Evolutionary conservation across 1,140 invertebrate species (phyloP), one percentile per base, ranked within the genome.

Genomic region (Drosophila ananassae): DNA sequence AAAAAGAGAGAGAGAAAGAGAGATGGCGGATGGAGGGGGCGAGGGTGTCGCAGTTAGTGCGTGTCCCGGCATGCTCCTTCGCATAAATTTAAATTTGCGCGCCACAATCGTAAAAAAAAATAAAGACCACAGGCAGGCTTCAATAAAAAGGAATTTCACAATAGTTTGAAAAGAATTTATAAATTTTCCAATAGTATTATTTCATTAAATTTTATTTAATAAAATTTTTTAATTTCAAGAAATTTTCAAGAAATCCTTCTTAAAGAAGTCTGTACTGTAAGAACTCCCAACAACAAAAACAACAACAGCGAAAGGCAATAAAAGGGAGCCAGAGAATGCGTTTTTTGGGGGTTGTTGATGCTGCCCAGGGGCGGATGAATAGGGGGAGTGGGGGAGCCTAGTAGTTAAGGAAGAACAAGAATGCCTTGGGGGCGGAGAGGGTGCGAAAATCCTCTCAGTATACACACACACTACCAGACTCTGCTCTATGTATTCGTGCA

Each of bases 31-130:
- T 17, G 17, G 24, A 34, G 17, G 41, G 39, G 32, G 41, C 13
- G 10, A 30, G 63, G 64, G 71, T 57, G 72, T 52, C 79, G 66
- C 63, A 56, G 73, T 84, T 84, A 84, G 81, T 84, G 78, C 66
- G 72, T 67, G 60, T 47, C 59, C 58, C 55, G 79, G 67, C 60
- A 84, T 50, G 60, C 79, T 44, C 10, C 12, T 41, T 84, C 80
- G 55, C 77, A 85, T 85, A 85, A 87, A 85, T 85, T 85, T 87
- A 78, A 85, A 85, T 87, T 85, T 87, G 55, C 77, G 79, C 79
- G 72, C 73, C 59, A 69, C 68, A 81, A 47, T 37, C 12, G 25
- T 28, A 44, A 51, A 41, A 51, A 41, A 54, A 37, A 77, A 28
- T 17, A 44, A 62, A 34, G 12, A 34, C 44, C 48, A 54, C 21